A percentile compares a stretch with the other conserved stretches of the same genome.
These are phyloP conservation scores for Dolomedes plantarius DNA, from an alignment of 2,888 invertebrate species.

Conservation along the genomic window DNA sequence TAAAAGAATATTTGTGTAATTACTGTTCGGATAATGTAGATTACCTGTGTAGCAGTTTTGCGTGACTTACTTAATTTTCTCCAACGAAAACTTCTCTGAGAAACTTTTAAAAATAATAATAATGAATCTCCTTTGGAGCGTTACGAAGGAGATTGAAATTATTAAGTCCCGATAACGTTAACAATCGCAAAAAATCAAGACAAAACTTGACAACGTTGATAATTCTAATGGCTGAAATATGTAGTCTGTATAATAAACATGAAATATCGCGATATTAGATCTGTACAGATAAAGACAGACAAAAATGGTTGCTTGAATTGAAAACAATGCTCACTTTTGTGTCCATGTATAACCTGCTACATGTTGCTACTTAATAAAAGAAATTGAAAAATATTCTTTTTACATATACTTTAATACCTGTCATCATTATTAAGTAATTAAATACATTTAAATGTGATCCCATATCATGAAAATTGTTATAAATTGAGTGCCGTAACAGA, in stretches of 20 bases:
- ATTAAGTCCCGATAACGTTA: too few species aligned
- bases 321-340: conserved; percentile 15
- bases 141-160: too few species aligned
- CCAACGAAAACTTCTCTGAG: background rate
- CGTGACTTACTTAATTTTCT: too few species aligned
- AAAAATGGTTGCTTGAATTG: background rate
- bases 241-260: background rate
- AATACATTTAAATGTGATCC: too few species aligned
- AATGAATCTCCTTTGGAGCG: background rate
- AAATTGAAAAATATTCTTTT: background rate
- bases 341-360: background rate
- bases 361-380: conserved; percentile 20
- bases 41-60: too few species aligned
- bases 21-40: too few species aligned
- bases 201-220: background rate
- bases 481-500: too few species aligned
- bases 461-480: too few species aligned
- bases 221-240: background rate
- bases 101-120: background rate
- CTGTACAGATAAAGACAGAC: background rate
- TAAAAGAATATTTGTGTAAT: too few species aligned
- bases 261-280: background rate
- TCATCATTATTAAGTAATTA: too few species aligned
- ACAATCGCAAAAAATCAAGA: background rate
- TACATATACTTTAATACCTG: too few species aligned